Evolutionary conservation across 2,797 vertebrate species (phyloP).

Genomic region (Todus mexicanus): DNA sequence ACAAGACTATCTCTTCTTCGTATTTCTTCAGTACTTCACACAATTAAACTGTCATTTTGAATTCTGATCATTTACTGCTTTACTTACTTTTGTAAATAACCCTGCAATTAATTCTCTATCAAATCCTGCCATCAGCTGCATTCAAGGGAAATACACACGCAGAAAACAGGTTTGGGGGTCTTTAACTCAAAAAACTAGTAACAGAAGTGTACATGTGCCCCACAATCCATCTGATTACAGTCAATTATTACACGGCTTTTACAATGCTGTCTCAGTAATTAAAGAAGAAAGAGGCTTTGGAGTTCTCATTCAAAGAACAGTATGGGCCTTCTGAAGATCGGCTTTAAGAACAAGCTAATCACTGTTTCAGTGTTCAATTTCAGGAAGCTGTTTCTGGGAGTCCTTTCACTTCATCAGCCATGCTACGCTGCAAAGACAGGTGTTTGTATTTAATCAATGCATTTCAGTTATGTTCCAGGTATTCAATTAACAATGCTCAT

Average conservation of each 20-base stretch:
- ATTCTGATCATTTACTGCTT: neutral
- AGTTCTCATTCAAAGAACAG: conserved; percentile 1
- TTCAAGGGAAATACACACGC: neutral
- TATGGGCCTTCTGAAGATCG: neutral
- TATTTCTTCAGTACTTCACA: neutral
- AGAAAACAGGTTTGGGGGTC: neutral
- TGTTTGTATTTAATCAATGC: neutral
- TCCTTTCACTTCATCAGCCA: neutral
- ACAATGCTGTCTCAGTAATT: neutral
- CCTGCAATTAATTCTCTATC: neutral
- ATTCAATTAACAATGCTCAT: neutral
- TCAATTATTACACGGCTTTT: neutral
- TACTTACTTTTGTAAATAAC: neutral
- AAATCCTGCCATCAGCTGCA: neutral
- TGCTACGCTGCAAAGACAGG: neutral
- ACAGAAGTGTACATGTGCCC: neutral
- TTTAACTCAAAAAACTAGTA: neutral
- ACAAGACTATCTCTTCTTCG: neutral
- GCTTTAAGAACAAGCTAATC: conserved; percentile 27
- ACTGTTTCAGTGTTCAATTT: neutral
- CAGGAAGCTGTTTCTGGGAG: neutral
- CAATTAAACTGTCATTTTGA: neutral
- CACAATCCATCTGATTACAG: neutral
- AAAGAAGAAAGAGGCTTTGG: neutral
- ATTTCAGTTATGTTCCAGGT: neutral